phyloP scores from a whole-genome alignment of 2,113 vertebrate species.

The Myiozetetes cayanensis region DNA sequence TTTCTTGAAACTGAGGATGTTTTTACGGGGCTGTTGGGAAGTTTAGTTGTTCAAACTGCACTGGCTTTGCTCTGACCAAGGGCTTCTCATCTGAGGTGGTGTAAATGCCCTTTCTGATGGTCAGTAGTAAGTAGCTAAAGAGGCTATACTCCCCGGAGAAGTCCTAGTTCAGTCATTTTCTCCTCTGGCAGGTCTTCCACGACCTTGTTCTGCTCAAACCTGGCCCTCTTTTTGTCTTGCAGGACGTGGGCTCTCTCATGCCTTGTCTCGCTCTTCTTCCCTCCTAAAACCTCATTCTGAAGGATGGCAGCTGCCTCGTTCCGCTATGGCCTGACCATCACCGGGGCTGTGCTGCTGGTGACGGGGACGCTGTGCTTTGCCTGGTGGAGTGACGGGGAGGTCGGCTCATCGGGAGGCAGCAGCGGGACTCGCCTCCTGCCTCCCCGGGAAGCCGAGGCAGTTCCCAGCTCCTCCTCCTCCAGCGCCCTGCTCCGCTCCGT shows the following conservation, averaged over 20 bases:
- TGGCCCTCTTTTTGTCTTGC: neutral
- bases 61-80: neutral
- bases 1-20: neutral
- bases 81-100: neutral
- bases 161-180: neutral
- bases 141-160: neutral
- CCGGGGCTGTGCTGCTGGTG: slow-evolving; percentile 65
- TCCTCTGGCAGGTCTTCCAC: neutral
- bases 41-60: accelerated
- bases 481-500: slow-evolving; percentile 61
- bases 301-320: slow-evolving; percentile 39
- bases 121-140: neutral
- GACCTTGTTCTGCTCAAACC: neutral
- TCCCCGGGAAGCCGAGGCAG: neutral
- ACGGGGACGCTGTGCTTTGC: slow-evolving; percentile 71
- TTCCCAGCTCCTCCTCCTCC: slow-evolving; percentile 30
- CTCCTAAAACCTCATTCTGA: neutral
- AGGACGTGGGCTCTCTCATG: neutral
- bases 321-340: slow-evolving; percentile 58
- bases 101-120: neutral
- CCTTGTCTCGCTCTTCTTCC: neutral
- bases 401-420: neutral
- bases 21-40: neutral
- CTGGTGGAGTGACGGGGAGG: slow-evolving; percentile 71
- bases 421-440: neutral